These are phyloP conservation scores for Synergus itoensis DNA, from an alignment of 2,888 invertebrate species.

Conservation along the genomic window DNA sequence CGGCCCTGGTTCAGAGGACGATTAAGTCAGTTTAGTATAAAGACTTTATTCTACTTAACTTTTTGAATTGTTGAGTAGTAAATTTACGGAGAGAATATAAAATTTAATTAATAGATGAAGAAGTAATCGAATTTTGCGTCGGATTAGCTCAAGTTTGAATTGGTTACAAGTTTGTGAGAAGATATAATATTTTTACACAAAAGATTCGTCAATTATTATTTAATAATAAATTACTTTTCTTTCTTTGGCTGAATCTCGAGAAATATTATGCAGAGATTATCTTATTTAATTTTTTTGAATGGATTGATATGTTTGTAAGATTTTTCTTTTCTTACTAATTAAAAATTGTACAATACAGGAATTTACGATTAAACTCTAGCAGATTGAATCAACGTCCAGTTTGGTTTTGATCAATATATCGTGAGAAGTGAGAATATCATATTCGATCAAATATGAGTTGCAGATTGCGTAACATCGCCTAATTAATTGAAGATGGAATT, in stretches of 20 bases:
- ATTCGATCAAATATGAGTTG: not conserved
- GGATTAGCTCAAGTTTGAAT: too few species aligned
- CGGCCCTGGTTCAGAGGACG: not conserved
- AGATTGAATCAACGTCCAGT: not conserved
- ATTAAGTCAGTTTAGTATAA: not conserved
- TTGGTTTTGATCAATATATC: not conserved
- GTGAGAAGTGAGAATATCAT: not conserved
- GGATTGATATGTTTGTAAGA: not conserved
- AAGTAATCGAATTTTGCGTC: too few species aligned
- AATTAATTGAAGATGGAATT: not conserved
- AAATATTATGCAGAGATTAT: too few species aligned
- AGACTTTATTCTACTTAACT: not conserved
- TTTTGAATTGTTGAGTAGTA: not conserved
- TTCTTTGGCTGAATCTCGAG: too few species aligned
- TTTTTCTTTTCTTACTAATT: not conserved
- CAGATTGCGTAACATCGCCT: not conserved
- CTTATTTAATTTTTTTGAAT: too few species aligned
- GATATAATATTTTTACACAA: too few species aligned
- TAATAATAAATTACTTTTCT: too few species aligned
- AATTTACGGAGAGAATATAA: too few species aligned
- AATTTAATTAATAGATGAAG: too few species aligned
- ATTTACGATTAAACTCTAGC: not conserved
- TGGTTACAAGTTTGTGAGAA: too few species aligned
- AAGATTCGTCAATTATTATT: too few species aligned
- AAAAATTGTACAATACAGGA: not conserved